phyloP scores from a whole-genome alignment of 2,888 invertebrate species.

The Beris morrisii region DNA sequence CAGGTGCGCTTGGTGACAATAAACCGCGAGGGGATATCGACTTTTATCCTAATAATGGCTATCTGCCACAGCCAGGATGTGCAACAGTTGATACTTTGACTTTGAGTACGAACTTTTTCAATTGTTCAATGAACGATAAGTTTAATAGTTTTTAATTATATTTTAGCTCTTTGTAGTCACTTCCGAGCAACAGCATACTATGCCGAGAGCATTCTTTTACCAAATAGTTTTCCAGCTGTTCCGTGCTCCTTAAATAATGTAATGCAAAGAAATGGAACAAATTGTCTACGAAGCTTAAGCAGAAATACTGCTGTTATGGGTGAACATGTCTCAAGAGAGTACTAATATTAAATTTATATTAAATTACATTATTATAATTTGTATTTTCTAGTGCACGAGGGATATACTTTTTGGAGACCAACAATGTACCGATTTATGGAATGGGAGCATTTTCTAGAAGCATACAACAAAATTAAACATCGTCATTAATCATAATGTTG shows the following conservation, averaged over 20 bases:
- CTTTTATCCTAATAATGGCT: conserved; percentile 54
- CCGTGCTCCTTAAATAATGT: too few relatives aligned
- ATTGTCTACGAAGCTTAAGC: too few relatives aligned
- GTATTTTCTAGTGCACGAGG: conserved; percentile 46
- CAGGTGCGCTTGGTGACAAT: conserved; percentile 50
- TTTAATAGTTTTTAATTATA: background rate
- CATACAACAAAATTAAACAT: too few relatives aligned
- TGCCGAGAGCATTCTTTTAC: conserved; percentile 51
- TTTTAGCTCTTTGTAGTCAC: conserved; percentile 51
- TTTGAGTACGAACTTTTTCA: conserved; percentile 40
- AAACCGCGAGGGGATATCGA: conserved; percentile 51
- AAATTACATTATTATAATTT: too few relatives aligned
- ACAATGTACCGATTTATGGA: conserved; percentile 50
- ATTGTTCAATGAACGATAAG: background rate
- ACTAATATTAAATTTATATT: too few relatives aligned
- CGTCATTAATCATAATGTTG: too few relatives aligned
- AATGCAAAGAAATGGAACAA: too few relatives aligned
- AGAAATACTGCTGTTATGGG: too few relatives aligned
- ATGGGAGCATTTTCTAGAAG: conserved; percentile 31
- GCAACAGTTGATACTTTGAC: conserved; percentile 44
- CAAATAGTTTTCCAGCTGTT: conserved; percentile 39
- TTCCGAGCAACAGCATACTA: conserved; percentile 51
- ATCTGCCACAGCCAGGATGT: conserved; percentile 52
- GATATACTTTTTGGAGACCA: conserved; percentile 49
- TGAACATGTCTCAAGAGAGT: too few relatives aligned